phyloP scores from a whole-genome alignment of 2,113 vertebrate species.

The Taxidea taxus region DNA sequence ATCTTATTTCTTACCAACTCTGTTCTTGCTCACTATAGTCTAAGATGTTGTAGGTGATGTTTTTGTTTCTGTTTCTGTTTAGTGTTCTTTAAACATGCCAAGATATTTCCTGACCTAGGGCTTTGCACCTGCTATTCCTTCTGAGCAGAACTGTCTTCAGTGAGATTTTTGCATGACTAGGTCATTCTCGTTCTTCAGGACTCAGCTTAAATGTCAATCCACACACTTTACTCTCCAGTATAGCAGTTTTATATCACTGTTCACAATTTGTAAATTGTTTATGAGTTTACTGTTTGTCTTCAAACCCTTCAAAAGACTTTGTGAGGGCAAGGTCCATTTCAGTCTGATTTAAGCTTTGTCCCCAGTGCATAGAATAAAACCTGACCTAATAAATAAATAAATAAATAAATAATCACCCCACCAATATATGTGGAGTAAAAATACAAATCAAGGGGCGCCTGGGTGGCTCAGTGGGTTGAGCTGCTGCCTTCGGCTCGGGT shows the following conservation, averaged over 20 bases:
- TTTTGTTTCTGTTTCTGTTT: neutral
- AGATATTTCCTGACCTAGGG: neutral
- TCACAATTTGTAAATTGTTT: neutral
- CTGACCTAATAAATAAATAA: neutral
- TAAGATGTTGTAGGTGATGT: neutral
- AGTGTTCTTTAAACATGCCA: neutral
- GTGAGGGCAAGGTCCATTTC: fast-evolving
- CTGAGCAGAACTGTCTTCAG: neutral
- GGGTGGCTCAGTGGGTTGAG: no score
- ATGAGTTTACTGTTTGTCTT: neutral
- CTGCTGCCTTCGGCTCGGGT: no score
- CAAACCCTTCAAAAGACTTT: neutral
- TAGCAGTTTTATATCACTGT: neutral
- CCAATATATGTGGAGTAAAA: neutral
- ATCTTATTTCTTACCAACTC: neutral
- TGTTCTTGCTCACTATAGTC: neutral
- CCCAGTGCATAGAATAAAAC: neutral
- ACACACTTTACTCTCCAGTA: neutral
- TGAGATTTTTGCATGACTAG: neutral
- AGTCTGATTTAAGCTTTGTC: neutral
- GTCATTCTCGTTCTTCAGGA: neutral
- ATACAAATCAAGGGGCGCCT: neutral
- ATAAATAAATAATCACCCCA: neutral
- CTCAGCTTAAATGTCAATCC: neutral
- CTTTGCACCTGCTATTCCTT: neutral